Evolutionary conservation across 2,888 invertebrate species (phyloP), one percentile per base, ranked within the genome.

Genomic region (Rotaria socialis): DNA sequence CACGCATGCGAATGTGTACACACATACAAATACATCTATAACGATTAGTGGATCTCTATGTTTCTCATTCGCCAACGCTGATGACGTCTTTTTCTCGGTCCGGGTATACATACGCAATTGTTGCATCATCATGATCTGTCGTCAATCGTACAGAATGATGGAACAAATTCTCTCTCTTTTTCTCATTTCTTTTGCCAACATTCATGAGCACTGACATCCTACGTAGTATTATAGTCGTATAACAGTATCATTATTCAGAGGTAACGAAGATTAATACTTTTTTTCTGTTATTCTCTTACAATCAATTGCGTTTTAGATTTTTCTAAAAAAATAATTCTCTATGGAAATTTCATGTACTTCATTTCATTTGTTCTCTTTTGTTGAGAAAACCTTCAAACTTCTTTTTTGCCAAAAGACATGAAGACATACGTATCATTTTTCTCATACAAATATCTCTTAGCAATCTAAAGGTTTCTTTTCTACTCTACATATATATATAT

Each of bases 41-140:
- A 27, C 67, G 67, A 67, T 67, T 67, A 67, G 67, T 67, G 67
- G 35, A 35, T 41, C 67, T 67, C 35, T 67, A 14, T 67, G 16
- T 60, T 11, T 60, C 35, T 67, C 35, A 19, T 67, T 67, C 19
- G 19, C 35, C 41, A 14, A 35, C 19, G 19, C 41, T 67, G 67
- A 35, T 67, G 67, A 67, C 67, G 67, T 67, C 58, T 60, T 60
- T 27, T 11, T 4, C n/a, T n/a, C 35, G 67, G 19, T 67, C 67
- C 19, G 27, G 35, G 35, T 19, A 41, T 35, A 6, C 35, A 24
- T 27, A 67, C 41, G 67, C 35, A 67, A 67, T 67, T 10, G 67
- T 67, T 67, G 19, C 67, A 67, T 67, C 67, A 67, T 67, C 35
- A 67, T 67, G 67, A 67, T 67, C 67, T 67, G 67, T 67, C 67